Evolutionary conservation across 2,113 vertebrate genomes (phyloP), one percentile per base, ranked within the genome.

Genomic region (Hiodon tergisus): DNA sequence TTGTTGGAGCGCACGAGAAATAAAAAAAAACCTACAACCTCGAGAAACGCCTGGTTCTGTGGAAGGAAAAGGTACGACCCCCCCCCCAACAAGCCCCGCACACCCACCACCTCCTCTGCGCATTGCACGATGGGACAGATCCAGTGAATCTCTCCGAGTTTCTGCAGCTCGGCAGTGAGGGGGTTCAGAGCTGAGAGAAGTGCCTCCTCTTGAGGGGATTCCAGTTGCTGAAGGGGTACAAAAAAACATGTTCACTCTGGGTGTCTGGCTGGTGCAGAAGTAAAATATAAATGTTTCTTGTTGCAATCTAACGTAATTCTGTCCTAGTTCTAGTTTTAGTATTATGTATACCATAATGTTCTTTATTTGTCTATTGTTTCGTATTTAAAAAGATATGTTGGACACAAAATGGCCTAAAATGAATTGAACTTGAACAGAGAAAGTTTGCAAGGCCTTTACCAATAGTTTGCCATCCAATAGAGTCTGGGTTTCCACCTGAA

Each of bases 401-500:
- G n/a, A n/a, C n/a, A n/a, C n/a, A n/a, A n/a, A n/a, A n/a, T n/a
- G 55, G 11, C 14, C 14, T 11, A 59, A 59, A 59, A 11, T 59
- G 11, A 6, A 11, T 11, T 9, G 4, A 9, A 59, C 0, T 3
- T 4, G 4, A 69, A 16, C 0, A 16, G 1, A 17, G 6, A 53
- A 68, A 68, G 47, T n/a, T 3, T 2, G 16, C 50, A 31, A 52
- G 67, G 7, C 31, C 48, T 7, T 14, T 88, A 93, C 91, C 90
- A 98, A 93, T 83, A 91, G 85, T 74, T 95, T 95, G 62, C 93
- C 95, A 72, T 96, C 96, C 67, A 98, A 88, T 75, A 98, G 93
- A 16, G 92, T 91, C 81, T 84, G 92, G 61, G 95, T 98, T 81
- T 99, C 96, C 0, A 88, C 74, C 57, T 95, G 94, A 13, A 99